Conservation (phyloP, 2,888 invertebrate species). For the Acrocyrtus sp. region DNA sequence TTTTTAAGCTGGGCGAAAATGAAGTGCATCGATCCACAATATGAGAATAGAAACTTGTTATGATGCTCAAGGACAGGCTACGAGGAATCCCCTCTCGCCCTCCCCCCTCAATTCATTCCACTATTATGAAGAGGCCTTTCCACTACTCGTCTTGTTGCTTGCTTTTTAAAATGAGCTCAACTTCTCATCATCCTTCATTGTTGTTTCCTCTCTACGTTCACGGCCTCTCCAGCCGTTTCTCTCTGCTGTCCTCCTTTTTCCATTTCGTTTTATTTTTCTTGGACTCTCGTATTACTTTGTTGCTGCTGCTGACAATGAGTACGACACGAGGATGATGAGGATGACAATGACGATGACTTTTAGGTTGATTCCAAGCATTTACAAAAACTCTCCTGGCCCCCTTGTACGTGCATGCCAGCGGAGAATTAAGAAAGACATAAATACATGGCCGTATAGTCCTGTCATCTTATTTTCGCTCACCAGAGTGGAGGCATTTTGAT, state of each 20-base stretch:
- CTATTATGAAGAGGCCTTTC: constrained; percentile 38
- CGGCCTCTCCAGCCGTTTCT: background rate
- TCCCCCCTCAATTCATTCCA: constrained; percentile 3
- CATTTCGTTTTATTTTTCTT: no score
- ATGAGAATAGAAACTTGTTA: constrained; percentile 6
- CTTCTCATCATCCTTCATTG: constrained; percentile 10
- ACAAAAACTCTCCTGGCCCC: no score
- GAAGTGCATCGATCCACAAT: constrained; percentile 51
- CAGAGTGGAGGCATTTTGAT: no score
- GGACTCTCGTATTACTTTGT: no score
- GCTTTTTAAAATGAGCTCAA: constrained; percentile 30
- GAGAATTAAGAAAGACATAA: no score
- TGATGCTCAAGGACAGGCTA: constrained; percentile 32
- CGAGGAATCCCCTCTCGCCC: constrained; percentile 8
- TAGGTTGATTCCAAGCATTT: background rate
- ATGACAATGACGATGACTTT: constrained; percentile 4
- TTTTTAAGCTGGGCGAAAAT: constrained; percentile 45
- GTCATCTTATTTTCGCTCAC: no score
- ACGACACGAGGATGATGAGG: background rate
- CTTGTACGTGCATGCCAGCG: no score
- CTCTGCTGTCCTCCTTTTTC: background rate
- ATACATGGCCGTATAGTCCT: no score
- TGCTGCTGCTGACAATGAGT: no score
- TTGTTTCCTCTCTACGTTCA: background rate
- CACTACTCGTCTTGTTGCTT: constrained; percentile 5